These are phyloP conservation scores for Streptopelia turtur DNA, from an alignment of 2,797 vertebrate species.

Conservation along the genomic window DNA sequence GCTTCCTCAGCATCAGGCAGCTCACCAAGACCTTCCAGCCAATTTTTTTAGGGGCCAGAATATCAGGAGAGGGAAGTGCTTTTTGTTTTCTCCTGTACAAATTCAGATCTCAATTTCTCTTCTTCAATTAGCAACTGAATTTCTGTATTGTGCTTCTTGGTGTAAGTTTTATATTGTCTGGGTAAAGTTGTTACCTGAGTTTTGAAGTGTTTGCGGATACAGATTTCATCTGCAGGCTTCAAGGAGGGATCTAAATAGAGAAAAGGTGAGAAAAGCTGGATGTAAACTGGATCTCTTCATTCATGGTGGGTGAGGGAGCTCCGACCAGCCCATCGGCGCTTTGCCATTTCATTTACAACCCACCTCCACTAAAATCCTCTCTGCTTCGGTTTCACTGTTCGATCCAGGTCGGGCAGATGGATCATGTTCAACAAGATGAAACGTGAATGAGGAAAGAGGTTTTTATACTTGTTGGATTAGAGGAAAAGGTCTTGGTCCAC, in stretches of 20 bases:
- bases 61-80: neutral
- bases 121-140: neutral
- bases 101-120: neutral
- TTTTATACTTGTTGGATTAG: neutral
- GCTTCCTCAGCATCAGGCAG: neutral
- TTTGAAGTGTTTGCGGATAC: neutral
- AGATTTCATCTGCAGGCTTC: neutral
- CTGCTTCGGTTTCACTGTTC: neutral
- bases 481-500: neutral
- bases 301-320: neutral
- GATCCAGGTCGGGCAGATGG: neutral
- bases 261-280: neutral
- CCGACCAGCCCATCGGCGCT: neutral
- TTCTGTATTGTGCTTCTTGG: neutral
- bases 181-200: neutral
- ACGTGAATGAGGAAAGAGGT: neutral
- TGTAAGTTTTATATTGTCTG: neutral
- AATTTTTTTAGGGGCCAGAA: neutral
- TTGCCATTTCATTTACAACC: neutral
- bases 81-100: neutral
- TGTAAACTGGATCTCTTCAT: neutral
- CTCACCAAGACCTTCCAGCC: neutral
- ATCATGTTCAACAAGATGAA: neutral
- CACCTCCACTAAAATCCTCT: neutral
- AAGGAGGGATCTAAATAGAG: neutral